Percentiles rank a stretch among this genome's conserved stretches.
Evolutionary conservation across 2,888 invertebrate species (phyloP).

Genomic region (Mesorhabditis belari): DNA sequence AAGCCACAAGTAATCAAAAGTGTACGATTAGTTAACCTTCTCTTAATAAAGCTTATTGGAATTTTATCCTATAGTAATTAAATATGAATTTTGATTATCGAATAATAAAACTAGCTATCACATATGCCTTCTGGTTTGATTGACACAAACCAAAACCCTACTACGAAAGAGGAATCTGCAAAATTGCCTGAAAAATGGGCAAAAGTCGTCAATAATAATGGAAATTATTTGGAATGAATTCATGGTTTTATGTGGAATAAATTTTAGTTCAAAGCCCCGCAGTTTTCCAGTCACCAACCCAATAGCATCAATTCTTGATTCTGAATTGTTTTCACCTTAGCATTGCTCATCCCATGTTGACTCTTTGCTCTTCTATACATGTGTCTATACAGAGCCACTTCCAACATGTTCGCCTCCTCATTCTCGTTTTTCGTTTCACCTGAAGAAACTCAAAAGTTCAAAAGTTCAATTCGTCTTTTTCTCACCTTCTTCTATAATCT

Average conservation of each 20-base stretch:
- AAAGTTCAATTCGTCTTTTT: neutral
- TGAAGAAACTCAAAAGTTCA: neutral
- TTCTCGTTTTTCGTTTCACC: neutral
- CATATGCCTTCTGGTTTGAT: conserved; percentile 1
- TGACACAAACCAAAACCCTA: too few relatives aligned
- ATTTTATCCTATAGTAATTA: too few relatives aligned
- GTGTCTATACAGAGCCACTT: conserved; percentile 19
- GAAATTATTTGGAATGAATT: too few relatives aligned
- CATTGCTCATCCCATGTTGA: conserved; percentile 31
- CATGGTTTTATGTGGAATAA: too few relatives aligned
- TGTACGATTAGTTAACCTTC: neutral
- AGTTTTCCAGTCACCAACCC: too few relatives aligned
- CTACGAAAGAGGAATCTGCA: too few relatives aligned
- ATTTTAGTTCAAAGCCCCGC: too few relatives aligned
- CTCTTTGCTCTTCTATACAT: conserved; percentile 23
- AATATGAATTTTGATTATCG: too few relatives aligned
- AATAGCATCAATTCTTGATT: neutral
- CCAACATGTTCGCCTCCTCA: conserved; percentile 17
- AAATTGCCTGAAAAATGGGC: too few relatives aligned
- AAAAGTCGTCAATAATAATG: too few relatives aligned
- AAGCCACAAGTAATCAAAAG: neutral
- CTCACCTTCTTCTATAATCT: conserved; percentile 58
- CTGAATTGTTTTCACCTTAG: conserved; percentile 12
- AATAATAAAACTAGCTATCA: too few relatives aligned
- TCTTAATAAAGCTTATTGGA: too few relatives aligned